phyloP scores from a whole-genome alignment of 2,113 vertebrate species.

The Murina feae region DNA sequence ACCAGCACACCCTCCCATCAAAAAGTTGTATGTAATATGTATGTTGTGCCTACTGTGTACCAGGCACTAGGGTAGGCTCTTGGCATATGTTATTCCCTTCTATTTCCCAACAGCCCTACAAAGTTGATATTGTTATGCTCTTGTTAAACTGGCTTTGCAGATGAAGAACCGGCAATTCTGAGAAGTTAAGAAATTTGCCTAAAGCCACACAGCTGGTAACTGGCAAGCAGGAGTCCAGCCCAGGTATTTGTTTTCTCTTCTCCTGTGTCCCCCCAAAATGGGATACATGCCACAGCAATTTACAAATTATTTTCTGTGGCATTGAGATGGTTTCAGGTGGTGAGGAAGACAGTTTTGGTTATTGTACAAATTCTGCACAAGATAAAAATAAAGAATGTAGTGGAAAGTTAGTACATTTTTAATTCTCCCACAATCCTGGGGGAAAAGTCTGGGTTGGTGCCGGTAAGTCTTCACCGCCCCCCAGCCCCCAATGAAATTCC shows the following conservation, averaged over 20 bases:
- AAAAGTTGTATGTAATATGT: neutral
- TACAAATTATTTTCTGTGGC: neutral
- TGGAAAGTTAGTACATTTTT: neutral
- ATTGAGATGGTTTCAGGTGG: neutral
- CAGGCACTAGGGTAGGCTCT: neutral
- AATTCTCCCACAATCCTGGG: neutral
- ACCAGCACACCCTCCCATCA: neutral
- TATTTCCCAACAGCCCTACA: neutral
- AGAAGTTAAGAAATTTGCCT: slow-evolving; percentile 1
- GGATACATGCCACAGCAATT: neutral
- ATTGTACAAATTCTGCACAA: neutral
- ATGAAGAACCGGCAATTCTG: neutral
- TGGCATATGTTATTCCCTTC: neutral
- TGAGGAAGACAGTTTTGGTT: neutral
- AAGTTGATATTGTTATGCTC: neutral
- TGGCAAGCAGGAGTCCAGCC: neutral
- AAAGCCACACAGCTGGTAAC: neutral
- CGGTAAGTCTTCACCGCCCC: neutral
- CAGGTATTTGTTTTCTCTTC: neutral
- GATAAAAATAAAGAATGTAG: neutral
- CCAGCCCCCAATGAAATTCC: neutral
- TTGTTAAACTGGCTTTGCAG: neutral
- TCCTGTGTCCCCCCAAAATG: neutral
- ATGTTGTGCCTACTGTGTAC: neutral
- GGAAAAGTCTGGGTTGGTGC: neutral